phyloP scores from a whole-genome alignment of 1,140 invertebrate genomes.

The Artemia franciscana region DNA sequence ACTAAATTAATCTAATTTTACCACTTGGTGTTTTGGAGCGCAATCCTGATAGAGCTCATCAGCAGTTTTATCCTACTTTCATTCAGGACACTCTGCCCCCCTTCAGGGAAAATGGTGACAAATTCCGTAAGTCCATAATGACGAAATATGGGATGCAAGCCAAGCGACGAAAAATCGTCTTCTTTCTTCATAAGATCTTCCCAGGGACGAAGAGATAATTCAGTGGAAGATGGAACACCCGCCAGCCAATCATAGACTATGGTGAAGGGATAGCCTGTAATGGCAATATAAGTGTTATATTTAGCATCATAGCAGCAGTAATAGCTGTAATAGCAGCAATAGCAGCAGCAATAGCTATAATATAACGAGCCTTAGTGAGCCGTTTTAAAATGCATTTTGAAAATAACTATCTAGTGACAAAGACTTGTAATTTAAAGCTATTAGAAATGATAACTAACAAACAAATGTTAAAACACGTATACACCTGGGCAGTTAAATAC shows the following conservation, averaged over 20 bases:
- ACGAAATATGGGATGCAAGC: constrained; percentile 26
- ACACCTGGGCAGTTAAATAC: too few species aligned
- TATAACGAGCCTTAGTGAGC: too few species aligned
- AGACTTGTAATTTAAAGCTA: too few species aligned
- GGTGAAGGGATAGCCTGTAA: constrained; percentile 33
- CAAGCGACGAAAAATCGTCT: constrained; percentile 35
- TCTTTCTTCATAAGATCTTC: constrained; percentile 32
- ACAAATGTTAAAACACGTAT: too few species aligned
- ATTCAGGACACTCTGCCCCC: constrained; percentile 31
- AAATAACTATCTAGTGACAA: too few species aligned
- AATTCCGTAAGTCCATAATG: constrained; percentile 69
- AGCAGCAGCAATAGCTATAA: too few species aligned
- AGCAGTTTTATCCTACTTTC: constrained; percentile 63
- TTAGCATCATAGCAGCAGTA: too few species aligned
- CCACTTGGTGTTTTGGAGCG: constrained; percentile 53
- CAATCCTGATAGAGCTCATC: constrained; percentile 57
- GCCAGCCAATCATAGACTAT: constrained; percentile 23
- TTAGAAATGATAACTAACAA: too few species aligned
- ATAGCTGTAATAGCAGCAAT: too few species aligned
- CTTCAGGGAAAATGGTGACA: constrained; percentile 40
- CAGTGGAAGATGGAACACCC: constrained; percentile 7
- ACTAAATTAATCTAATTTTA: too few species aligned
- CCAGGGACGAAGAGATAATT: constrained; percentile 19
- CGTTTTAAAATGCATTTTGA: too few species aligned
- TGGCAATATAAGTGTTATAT: too few species aligned